These are phyloP conservation scores for Silurus lanzhouensis DNA, from an alignment of 2,797 vertebrate species.

Conservation along the genomic window DNA sequence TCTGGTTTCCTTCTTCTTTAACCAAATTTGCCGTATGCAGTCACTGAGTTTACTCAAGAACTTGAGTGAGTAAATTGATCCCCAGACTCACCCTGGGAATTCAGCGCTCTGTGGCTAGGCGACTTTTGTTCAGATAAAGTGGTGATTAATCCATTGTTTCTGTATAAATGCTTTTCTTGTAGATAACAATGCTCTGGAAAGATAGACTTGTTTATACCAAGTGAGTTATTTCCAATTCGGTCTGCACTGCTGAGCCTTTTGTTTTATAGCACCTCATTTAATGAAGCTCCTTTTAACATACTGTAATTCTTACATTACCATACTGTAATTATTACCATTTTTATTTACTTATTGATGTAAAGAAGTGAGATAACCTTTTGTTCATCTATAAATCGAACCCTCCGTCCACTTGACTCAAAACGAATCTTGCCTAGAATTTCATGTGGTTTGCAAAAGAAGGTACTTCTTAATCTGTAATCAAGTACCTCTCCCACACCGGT, in stretches of 20 bases:
- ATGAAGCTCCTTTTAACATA: conserved; percentile 13
- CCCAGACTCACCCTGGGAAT: not conserved
- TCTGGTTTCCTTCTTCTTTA: not conserved
- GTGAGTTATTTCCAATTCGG: not conserved
- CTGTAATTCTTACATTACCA: conserved; percentile 2
- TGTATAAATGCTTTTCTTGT: not conserved
- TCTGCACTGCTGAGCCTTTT: conserved; percentile 14
- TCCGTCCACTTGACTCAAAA: not conserved
- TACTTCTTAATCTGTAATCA: not conserved
- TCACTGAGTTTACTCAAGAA: not conserved
- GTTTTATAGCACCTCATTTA: conserved; percentile 7
- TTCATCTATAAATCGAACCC: not conserved
- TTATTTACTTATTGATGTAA: not conserved
- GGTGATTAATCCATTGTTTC: not conserved
- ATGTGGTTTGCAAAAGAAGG: not conserved
- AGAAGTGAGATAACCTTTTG: not conserved
- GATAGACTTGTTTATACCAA: not conserved
- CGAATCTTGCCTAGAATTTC: conserved; percentile 5
- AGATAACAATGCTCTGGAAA: not conserved
- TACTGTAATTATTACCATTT: conserved; percentile 2
- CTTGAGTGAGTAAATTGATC: too few relatives aligned
- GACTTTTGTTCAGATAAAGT: not conserved
- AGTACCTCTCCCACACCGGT: not conserved
- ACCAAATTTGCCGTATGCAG: not conserved
- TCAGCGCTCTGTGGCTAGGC: not conserved